Evolutionary conservation across 2,797 vertebrate species (phyloP).

Genomic region (Centropyge bicolor): DNA sequence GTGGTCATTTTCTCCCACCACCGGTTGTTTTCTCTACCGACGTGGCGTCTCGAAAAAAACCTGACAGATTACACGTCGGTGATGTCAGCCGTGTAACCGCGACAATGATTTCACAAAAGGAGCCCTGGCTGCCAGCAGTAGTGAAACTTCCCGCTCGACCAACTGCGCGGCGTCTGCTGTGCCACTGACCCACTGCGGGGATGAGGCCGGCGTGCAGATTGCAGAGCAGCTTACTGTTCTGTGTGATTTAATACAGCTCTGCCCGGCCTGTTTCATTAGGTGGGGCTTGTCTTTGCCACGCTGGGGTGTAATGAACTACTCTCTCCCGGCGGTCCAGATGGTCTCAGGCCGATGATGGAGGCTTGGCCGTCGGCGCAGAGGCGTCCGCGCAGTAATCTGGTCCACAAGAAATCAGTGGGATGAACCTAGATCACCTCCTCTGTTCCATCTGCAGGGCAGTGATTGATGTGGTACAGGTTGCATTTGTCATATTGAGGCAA

Average conservation of each 20-base stretch:
- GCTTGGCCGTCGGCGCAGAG: slow-evolving; percentile 11
- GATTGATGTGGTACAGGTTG: background rate
- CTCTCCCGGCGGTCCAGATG: slow-evolving; percentile 78
- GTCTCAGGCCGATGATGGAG: slow-evolving; percentile 68
- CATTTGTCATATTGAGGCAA: background rate
- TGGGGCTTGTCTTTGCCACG: slow-evolving; percentile 67
- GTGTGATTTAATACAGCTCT: slow-evolving; percentile 77
- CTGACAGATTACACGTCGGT: slow-evolving; percentile 12
- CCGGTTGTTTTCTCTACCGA: background rate
- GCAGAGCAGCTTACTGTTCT: slow-evolving; percentile 72
- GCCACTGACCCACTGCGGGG: slow-evolving; percentile 80
- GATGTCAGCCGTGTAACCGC: slow-evolving; percentile 43
- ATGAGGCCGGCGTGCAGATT: slow-evolving; percentile 71
- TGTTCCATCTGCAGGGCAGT: background rate
- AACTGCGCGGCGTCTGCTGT: slow-evolving; percentile 63
- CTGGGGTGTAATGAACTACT: slow-evolving; percentile 76
- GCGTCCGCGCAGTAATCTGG: slow-evolving; percentile 62
- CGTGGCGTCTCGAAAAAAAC: slow-evolving; percentile 16
- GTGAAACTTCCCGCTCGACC: slow-evolving; percentile 40
- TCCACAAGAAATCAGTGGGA: slow-evolving; percentile 45
- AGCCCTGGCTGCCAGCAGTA: slow-evolving; percentile 6
- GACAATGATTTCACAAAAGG: slow-evolving; percentile 31
- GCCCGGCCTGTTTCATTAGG: slow-evolving; percentile 77
- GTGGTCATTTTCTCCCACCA: background rate
- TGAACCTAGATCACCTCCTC: slow-evolving; percentile 6